Evolutionary conservation across 2,888 invertebrate genomes (phyloP), one percentile per base, ranked within the genome.

Genomic region (Drosophila ochracea): DNA sequence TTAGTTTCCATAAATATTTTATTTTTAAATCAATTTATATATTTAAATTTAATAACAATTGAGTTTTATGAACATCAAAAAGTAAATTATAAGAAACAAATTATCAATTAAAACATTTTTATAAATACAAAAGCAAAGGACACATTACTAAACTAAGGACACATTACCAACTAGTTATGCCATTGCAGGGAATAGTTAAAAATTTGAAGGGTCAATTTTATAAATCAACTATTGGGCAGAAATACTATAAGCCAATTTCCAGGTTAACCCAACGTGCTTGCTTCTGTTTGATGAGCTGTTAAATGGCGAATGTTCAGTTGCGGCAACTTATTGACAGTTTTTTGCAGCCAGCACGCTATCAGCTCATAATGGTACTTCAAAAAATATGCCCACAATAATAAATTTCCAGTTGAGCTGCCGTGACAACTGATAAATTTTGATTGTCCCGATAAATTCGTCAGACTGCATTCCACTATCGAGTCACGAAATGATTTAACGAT

Each of bases 211-310:
- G 16, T 0, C 4, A 47, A 16, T 21, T 47, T 21, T 7, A 13
- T 39, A 47, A 47, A 7, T 47, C 47, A 21, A 7, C 3, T 21
- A 7, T 47, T 47, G 7, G 13, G 13, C 1, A 13, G 21, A 64
- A 30, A 13, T 21, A 11, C 4, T 13, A 25, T 10, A 19, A 31
- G 11, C 30, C 30, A 0, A 39, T 41, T 39, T 58, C 3, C n/a
- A 39, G 69, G 28, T 19, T 52, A 49, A 21, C 19, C n/a, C 16
- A 31, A 55, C 1, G 39, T 39, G 7, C 30, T 25, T 30, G 59
- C 57, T 68, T 50, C 50, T 73, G 73, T 68, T 73, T 77, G 82
- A 86, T 86, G 78, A 78, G 76, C 84, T 84, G 89, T 82, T 89
- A 86, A 84, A 84, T 80, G 75, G 61, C 47, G 53, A 55, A 70